Percentiles rank a stretch among this genome's conserved stretches.
Evolutionary conservation across 2,888 invertebrate genomes (phyloP).

Genomic region (Cybosia mesomella): DNA sequence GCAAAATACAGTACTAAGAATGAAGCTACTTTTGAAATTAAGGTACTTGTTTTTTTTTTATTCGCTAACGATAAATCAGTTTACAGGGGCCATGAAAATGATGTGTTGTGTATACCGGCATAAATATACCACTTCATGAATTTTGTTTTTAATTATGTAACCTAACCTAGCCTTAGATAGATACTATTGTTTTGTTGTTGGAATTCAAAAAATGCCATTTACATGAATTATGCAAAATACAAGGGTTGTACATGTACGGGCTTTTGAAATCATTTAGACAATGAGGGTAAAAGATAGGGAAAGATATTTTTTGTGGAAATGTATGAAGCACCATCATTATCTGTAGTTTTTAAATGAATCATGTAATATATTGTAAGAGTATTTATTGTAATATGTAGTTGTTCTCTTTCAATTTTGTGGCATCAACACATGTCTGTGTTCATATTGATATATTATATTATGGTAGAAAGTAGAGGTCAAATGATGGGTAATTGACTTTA

Average conservation of each 20-base stretch:
- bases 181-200: conserved; percentile 50
- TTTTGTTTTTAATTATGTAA: conserved; percentile 74
- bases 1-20: conserved; percentile 24
- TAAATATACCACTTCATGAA: conserved; percentile 1
- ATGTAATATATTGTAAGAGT: too few relatives aligned
- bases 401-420: too few relatives aligned
- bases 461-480: too few relatives aligned
- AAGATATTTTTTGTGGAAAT: too few relatives aligned
- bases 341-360: too few relatives aligned
- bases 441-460: too few relatives aligned
- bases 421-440: too few relatives aligned
- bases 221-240: neutral
- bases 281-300: neutral
- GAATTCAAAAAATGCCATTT: conserved; percentile 21
- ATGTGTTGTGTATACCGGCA: conserved; percentile 15
- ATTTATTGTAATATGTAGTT: too few relatives aligned
- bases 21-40: conserved; percentile 26
- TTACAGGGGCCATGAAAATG: neutral
- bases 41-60: conserved; percentile 15
- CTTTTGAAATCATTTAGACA: neutral
- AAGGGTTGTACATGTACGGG: neutral
- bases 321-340: too few relatives aligned
- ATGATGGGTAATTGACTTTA: too few relatives aligned
- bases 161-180: conserved; percentile 81
- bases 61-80: conserved; percentile 1